Conservation (phyloP, 2,888 invertebrate species). For the Helobdella robusta region DNA sequence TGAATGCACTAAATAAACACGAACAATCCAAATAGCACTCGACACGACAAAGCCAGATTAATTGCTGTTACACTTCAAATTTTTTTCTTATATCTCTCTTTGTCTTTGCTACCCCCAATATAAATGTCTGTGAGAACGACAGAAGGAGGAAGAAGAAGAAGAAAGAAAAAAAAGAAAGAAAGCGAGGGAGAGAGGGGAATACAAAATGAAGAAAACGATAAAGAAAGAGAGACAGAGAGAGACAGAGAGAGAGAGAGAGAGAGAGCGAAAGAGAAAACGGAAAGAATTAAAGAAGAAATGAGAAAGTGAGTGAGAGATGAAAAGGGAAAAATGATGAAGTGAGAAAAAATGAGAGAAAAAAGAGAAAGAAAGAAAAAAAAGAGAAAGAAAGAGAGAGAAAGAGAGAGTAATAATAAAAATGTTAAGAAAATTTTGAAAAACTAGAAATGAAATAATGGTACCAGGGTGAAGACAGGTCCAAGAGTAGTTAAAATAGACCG, state of each 20-base stretch:
- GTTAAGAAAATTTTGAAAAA: background rate
- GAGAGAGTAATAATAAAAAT: background rate
- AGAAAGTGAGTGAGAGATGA: too few species aligned
- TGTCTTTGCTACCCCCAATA: too few species aligned
- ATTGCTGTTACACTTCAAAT: too few species aligned
- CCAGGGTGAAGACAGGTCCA: too few species aligned
- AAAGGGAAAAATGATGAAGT: background rate
- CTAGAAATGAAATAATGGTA: background rate
- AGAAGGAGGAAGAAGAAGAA: background rate
- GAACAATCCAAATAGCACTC: too few species aligned
- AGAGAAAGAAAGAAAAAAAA: background rate
- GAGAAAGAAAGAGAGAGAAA: background rate
- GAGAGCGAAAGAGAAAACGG: background rate
- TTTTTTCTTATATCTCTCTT: too few species aligned
- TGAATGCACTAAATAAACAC: too few species aligned
- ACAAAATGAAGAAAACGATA: background rate
- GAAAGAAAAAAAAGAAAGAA: background rate
- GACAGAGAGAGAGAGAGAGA: conserved; percentile 1
- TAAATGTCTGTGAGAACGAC: background rate
- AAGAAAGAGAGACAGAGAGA: conserved; percentile 1
- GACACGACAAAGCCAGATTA: too few species aligned
- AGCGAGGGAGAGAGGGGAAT: background rate
- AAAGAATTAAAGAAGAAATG: background rate
- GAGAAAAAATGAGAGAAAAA: background rate
- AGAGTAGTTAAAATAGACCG: too few species aligned